Percentiles rank a stretch among this genome's conserved stretches.
phyloP scores from a whole-genome alignment of 2,797 vertebrate genomes.

The Oreochromis grahami region DNA sequence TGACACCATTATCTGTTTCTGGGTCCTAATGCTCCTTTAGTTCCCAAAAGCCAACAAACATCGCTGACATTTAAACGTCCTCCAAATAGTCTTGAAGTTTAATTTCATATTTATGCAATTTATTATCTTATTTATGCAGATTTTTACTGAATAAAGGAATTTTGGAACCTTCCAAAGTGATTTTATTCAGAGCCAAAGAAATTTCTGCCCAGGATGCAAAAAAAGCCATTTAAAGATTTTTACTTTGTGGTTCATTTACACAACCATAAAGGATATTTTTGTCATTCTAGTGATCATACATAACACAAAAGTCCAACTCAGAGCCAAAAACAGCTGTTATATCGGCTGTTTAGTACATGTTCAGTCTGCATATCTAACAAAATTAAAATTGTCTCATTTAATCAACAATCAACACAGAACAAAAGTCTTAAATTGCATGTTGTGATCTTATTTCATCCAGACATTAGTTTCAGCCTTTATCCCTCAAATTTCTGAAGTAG shows the following conservation, averaged over 20 bases:
- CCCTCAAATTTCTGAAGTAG: neutral
- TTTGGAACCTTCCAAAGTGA: neutral
- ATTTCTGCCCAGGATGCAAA: fast-evolving
- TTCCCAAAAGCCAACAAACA: neutral
- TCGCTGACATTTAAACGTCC: neutral
- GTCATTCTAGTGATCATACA: neutral
- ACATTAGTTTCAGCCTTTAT: fast-evolving
- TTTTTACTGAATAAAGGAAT: neutral
- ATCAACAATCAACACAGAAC: neutral
- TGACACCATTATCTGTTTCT: neutral
- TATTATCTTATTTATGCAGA: neutral
- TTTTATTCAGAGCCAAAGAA: neutral
- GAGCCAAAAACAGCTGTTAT: neutral
- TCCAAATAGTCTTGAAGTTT: neutral
- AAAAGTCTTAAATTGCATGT: neutral
- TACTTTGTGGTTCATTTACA: neutral
- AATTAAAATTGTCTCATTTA: neutral
- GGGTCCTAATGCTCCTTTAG: neutral
- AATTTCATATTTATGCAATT: neutral
- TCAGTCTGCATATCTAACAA: neutral
- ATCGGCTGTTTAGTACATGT: fast-evolving
- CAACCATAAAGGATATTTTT: neutral
- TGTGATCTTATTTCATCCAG: fast-evolving
- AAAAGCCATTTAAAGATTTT: neutral
- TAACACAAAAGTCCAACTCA: neutral